phyloP scores from a whole-genome alignment of 2,888 invertebrate species.

The Cheilosia vernalis region DNA sequence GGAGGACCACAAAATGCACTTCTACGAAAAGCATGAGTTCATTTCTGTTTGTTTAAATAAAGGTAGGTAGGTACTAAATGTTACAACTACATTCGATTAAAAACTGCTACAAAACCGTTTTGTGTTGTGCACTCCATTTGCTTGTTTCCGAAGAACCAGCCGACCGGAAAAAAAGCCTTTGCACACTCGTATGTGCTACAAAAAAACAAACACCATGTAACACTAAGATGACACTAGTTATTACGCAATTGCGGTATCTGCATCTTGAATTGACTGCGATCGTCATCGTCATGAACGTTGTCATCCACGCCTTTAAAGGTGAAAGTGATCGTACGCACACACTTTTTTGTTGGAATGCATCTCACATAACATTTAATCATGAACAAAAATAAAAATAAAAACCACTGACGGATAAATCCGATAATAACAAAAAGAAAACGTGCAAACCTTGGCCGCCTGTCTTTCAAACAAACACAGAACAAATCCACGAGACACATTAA shows the following conservation, averaged over 20 bases:
- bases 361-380: constrained; percentile 49
- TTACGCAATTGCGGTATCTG: constrained; percentile 39
- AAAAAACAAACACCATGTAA: constrained; percentile 2
- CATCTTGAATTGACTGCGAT: constrained; percentile 32
- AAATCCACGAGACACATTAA: constrained; percentile 33
- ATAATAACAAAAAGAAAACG: constrained; percentile 36
- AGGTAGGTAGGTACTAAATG: too few species aligned
- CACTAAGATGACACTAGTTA: constrained; percentile 33
- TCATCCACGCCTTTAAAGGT: constrained; percentile 54
- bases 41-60: too few species aligned
- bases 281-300: constrained; percentile 23
- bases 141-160: not conserved
- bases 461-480: constrained; percentile 40
- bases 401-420: constrained; percentile 21
- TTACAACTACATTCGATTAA: too few species aligned
- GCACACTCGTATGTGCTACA: not conserved
- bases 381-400: constrained; percentile 3
- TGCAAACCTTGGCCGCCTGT: constrained; percentile 48
- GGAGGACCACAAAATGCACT: too few species aligned
- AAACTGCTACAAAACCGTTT: too few species aligned
- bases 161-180: not conserved
- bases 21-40: too few species aligned
- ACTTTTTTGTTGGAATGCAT: constrained; percentile 38
- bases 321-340: constrained; percentile 61
- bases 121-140: not conserved